phyloP scores from a whole-genome alignment of 2,113 vertebrate species.

The Corynorhinus townsendii region DNA sequence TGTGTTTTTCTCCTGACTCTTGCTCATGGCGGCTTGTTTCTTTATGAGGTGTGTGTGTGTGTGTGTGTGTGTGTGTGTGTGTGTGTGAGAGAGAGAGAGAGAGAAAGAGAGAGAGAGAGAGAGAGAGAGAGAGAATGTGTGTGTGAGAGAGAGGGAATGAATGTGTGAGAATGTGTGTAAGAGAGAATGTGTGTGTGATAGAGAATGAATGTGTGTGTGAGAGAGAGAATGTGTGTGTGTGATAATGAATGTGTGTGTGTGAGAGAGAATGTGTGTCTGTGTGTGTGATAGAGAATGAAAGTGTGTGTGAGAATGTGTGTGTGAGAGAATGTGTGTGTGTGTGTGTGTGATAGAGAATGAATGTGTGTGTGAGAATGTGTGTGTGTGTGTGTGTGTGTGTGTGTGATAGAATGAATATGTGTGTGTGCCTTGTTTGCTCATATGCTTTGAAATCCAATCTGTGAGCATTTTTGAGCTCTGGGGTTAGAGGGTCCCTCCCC shows the following conservation, averaged over 20 bases:
- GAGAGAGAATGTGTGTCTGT: not conserved
- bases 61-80: not conserved
- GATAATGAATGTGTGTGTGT: too few relatives aligned
- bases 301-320: not conserved
- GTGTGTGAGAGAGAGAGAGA: not conserved
- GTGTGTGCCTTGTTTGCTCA: not conserved
- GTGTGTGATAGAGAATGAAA: not conserved
- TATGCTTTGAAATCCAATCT: not conserved
- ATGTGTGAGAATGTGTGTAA: too few relatives aligned
- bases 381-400: too few relatives aligned
- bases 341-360: too few relatives aligned
- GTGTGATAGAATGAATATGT: not conserved
- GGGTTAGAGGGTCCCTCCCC: not conserved
- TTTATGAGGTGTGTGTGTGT: too few relatives aligned
- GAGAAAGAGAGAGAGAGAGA: too few relatives aligned
- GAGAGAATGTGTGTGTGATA: too few relatives aligned
- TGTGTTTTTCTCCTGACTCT: not conserved
- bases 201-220: too few relatives aligned
- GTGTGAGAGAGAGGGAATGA: too few relatives aligned
- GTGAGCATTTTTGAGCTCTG: not conserved
- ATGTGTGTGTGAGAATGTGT: too few relatives aligned
- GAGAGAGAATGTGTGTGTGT: not conserved
- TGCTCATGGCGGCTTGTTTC: not conserved
- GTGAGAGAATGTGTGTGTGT: not conserved
- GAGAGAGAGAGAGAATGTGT: too few relatives aligned